Base-by-base conservation (phyloP, 2,113 vertebrate genomes). In the Chaetura pelagica region DNA sequence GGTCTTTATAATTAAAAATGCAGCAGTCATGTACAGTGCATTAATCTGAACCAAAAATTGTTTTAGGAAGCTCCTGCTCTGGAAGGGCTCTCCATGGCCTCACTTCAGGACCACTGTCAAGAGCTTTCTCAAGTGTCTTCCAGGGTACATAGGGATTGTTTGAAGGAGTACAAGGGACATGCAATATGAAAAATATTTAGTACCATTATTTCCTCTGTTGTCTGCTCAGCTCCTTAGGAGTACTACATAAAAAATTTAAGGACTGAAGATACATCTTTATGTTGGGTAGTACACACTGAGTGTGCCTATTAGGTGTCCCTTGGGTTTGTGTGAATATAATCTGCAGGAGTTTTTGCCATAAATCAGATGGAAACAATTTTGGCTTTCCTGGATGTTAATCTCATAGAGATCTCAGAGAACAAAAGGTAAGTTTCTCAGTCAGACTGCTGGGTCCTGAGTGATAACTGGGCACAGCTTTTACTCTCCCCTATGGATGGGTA, bases 211-310 rank as follows among this genome's bases (percentile, higher is more conserved):
- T 62, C 7, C 4, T 21, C 26, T 18, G 6, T 22, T 26, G 20
- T 66, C 29, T 0, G 1, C 15, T 42, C 55, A 48, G 13, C 6
- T 7, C 26, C 32, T 55, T 18, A 54, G 19, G 42, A 15, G 15
- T 40, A 35, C 17, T 40, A 14, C 23, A 34, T 17, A 38, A 8
- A 23, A 15, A 40, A 6, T 20, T 2, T 48, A 40, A 72, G 8
- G 26, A 24, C 32, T 30, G 16, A 57, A 74, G 32, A n/a, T 16
- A 9, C 38, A 44, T 71, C 35, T 49, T 38, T n/a, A 6, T 1
- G 0, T 38, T 74, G 32, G 34, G 21, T 15, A 7, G 34, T 27
- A 29, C 1, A 0, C 42, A 52, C 8, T 17, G 35, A 64, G 48
- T 17, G 7, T 24, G 18, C 11, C 34, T 15, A 17, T 20, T 27